Evolutionary conservation across 2,113 vertebrate species (phyloP).

Genomic region (Nibea albiflora): DNA sequence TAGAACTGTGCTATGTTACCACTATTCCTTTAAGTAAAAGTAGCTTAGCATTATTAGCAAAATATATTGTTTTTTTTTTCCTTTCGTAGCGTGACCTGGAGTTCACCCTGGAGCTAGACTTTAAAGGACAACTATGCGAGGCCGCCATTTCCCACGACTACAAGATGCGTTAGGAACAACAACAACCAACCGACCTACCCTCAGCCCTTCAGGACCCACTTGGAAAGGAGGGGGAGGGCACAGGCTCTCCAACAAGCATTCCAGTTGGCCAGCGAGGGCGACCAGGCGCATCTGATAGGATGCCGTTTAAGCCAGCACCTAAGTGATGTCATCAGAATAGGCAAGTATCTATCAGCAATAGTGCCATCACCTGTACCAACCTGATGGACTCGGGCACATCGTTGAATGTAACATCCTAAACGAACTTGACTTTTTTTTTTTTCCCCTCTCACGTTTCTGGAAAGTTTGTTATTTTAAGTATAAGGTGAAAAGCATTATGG

Average conservation of each 20-base stretch:
- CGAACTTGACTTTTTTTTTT: constrained; percentile 48
- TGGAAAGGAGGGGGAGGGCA: constrained; percentile 15
- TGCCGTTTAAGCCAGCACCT: constrained; percentile 50
- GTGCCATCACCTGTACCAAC: constrained; percentile 54
- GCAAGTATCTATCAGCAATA: constrained; percentile 70
- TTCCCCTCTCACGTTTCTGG: constrained; percentile 5
- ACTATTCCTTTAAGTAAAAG: too few relatives aligned
- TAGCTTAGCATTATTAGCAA: too few relatives aligned
- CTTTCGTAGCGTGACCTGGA: constrained; percentile 92
- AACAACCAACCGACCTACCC: constrained; percentile 23
- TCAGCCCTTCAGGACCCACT: constrained; percentile 40
- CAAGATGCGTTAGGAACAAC: constrained; percentile 92
- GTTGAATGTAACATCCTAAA: constrained; percentile 71
- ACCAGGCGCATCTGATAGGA: constrained; percentile 52
- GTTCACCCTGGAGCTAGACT: constrained; percentile 97
- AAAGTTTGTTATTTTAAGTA: constrained; percentile 24
- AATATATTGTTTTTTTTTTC: neutral
- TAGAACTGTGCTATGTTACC: too few relatives aligned
- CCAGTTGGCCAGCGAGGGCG: constrained; percentile 31
- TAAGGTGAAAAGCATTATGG: constrained; percentile 9
- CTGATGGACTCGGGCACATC: constrained; percentile 39
- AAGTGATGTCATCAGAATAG: constrained; percentile 64
- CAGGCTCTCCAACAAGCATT: constrained; percentile 38
- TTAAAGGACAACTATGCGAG: constrained; percentile 98
- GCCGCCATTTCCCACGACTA: constrained; percentile 98